These are phyloP conservation scores for Spodoptera frugiperda DNA, from an alignment of 1,140 invertebrate species.

Conservation along the genomic window DNA sequence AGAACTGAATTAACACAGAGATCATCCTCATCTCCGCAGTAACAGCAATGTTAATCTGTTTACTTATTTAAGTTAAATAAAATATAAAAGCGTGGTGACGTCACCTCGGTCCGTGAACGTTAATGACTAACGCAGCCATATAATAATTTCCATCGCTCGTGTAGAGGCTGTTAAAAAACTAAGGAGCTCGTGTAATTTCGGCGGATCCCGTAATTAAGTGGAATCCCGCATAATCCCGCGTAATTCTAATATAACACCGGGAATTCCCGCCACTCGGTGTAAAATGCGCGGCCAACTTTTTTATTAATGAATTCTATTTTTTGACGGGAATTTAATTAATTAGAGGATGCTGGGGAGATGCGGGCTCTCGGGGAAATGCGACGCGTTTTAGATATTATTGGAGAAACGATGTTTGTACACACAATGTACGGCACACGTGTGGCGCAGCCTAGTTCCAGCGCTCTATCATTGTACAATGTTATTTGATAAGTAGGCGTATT, in stretches of 20 bases:
- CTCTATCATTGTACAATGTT: constrained; percentile 1
- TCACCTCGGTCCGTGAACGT: constrained; percentile 1
- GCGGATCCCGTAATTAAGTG: constrained; percentile 55
- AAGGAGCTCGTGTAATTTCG: constrained; percentile 47
- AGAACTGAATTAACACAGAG: no score
- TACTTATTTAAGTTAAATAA: neutral
- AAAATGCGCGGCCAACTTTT: constrained; percentile 49
- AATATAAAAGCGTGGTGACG: neutral
- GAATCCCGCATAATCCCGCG: constrained; percentile 55
- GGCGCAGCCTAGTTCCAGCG: neutral
- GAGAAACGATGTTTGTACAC: neutral
- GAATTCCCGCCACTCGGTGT: constrained; percentile 49
- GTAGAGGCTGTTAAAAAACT: constrained; percentile 44
- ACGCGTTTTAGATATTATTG: constrained; percentile 21
- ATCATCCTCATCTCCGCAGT: neutral
- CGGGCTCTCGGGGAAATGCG: constrained; percentile 1
- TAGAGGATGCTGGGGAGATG: constrained; percentile 36
- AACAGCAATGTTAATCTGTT: neutral
- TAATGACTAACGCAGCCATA: constrained; percentile 29
- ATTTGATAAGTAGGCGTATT: neutral
- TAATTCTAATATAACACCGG: constrained; percentile 60
- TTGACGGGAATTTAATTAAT: constrained; percentile 58
- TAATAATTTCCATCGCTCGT: constrained; percentile 31
- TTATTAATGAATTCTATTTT: constrained; percentile 59
- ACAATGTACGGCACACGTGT: neutral